Conservation (phyloP, 53 echinoderm and acorn worm genomes). For the Crossaster papposus region DNA sequence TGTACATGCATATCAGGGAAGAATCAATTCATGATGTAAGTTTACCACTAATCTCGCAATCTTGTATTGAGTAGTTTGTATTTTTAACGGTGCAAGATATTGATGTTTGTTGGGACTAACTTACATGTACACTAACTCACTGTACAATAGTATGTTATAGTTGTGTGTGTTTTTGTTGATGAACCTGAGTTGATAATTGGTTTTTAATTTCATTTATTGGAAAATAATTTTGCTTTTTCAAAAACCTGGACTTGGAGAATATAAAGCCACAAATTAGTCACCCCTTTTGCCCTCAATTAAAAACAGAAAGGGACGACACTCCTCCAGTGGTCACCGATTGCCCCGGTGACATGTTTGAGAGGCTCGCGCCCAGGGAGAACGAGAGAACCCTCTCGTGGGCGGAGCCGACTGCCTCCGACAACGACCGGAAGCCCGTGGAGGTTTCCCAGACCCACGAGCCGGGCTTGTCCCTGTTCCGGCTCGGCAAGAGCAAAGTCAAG, state of each 20-base stretch:
- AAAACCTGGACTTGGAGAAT: not conserved
- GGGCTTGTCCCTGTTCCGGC: not conserved
- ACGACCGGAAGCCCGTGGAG: constrained; percentile 29
- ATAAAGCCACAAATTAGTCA: not conserved
- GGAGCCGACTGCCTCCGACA: constrained; percentile 35
- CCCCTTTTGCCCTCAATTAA: not conserved
- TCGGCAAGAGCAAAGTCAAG: constrained; percentile 40
- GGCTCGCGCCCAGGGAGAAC: not conserved
- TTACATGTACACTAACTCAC: too few relatives aligned
- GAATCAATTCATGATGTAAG: too few relatives aligned
- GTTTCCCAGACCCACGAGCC: constrained; percentile 14
- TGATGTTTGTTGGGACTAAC: too few relatives aligned
- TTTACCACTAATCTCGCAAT: too few relatives aligned
- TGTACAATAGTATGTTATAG: too few relatives aligned
- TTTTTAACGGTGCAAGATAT: too few relatives aligned
- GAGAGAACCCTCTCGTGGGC: constrained; percentile 3
- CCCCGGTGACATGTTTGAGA: not conserved
- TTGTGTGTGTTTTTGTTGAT: too few relatives aligned
- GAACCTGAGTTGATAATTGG: too few relatives aligned
- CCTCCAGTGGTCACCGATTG: constrained; percentile 40
- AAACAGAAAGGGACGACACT: not conserved
- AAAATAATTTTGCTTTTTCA: not conserved
- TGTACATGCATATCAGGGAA: too few relatives aligned
- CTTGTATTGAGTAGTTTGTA: too few relatives aligned
- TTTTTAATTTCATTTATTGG: too few relatives aligned